Evolutionary conservation across 2,797 vertebrate species (phyloP).

Genomic region (Sylvia borin): DNA sequence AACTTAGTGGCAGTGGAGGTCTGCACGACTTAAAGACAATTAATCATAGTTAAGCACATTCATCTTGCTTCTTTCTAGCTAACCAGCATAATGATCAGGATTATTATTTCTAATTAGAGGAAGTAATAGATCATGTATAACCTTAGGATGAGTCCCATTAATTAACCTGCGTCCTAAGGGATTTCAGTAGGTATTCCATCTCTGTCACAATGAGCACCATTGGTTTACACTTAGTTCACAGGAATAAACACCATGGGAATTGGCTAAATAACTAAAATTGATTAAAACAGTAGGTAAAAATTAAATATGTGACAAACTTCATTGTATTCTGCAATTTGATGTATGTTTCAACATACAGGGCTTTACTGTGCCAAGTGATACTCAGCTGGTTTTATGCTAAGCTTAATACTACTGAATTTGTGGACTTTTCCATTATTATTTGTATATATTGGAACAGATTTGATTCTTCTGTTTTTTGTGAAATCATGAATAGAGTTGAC

Average conservation of each 20-base stretch:
- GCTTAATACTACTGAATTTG: not conserved
- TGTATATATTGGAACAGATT: not conserved
- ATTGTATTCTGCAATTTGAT: constrained; percentile 26
- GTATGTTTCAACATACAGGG: constrained; percentile 22
- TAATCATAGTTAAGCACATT: constrained; percentile 93
- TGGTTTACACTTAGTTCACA: constrained; percentile 77
- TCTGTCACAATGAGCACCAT: constrained; percentile 86
- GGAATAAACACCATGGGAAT: constrained; percentile 76
- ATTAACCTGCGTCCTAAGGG: constrained; percentile 92
- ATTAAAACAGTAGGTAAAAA: constrained; percentile 72
- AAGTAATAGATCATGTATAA: constrained; percentile 99
- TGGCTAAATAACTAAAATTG: constrained; percentile 72
- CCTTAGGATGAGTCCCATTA: constrained; percentile 95
- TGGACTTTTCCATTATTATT: not conserved
- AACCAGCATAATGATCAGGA: constrained; percentile 99
- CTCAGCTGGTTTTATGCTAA: not conserved
- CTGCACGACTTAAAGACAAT: constrained; percentile 81
- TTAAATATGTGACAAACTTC: constrained; percentile 59
- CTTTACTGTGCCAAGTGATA: not conserved
- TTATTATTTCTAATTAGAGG: constrained; percentile 99
- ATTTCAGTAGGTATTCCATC: constrained; percentile 90
- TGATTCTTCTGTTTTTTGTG: not conserved
- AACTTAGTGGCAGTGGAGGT: constrained; percentile 80
- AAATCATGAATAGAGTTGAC: not conserved
- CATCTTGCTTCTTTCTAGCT: constrained; percentile 93